Evolutionary conservation across 2,113 vertebrate species (phyloP), one percentile per base, ranked within the genome.

Genomic region (Empidonax alnorum): DNA sequence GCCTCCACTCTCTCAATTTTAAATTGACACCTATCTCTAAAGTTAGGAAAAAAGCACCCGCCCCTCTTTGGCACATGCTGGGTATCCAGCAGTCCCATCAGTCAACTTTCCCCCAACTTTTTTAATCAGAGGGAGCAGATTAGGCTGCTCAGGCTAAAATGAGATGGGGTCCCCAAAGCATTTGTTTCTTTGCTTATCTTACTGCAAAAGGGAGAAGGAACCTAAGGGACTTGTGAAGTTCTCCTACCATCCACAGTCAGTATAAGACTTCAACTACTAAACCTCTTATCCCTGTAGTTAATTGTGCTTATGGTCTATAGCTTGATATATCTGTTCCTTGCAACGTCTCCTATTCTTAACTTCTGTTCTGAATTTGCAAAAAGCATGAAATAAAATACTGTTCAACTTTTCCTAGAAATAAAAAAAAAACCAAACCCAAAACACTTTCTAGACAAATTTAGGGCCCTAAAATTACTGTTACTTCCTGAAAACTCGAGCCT

Each of bases 1-100:
- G 86, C 59, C 88, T 93, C 76, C 94, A 65, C 58, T 50, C 69
- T 84, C 87, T 87, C 91, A 63, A 31, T 91, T 96, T 94, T 92
- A 87, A 81, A 87, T 31, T 90, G 68, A 68, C 13, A 4, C 27
- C 56, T 73, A 52, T 52, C 52, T 61, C 47, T 93, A 65, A 92
- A 84, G 61, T 52, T 59, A 39, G 59, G 35, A 35, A 49, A 49
- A 87, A 81, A 80, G 10, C 47, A 72, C 31, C 22, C 11, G 2
- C 35, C 28, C 6, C 21, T 75, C 49, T 78, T 93, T 71, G 71
- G n/a, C 58, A 49, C 3, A 21, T 67, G 18, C 37, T 10, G 10
- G 12, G 55, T 35, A 89, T 19, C 24, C 41, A 88, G 50, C 59
- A 83, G 55, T 41, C 11, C 0, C 42, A 86, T 35, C 49, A 69